phyloP scores from a whole-genome alignment of 2,797 vertebrate genomes.

The Philypnodon macrostomus region DNA sequence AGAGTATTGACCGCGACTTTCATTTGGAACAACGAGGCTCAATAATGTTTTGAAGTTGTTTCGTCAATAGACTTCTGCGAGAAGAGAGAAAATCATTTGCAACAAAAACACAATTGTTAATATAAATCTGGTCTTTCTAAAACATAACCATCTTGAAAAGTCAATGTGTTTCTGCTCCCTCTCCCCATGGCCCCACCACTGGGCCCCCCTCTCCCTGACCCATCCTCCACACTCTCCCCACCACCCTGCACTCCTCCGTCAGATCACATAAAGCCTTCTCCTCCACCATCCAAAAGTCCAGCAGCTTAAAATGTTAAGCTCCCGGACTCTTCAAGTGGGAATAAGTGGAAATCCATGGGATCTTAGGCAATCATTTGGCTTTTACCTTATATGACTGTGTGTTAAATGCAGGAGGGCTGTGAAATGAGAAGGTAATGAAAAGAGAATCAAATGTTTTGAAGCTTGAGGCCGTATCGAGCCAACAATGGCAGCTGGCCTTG shows the following conservation, averaged over 20 bases:
- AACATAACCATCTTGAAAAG: neutral
- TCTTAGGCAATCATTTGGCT: neutral
- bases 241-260: neutral
- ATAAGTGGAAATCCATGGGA: slow-evolving; percentile 3
- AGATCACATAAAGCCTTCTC: slow-evolving; percentile 8
- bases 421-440: neutral
- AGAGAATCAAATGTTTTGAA: neutral
- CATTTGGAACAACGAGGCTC: too few relatives aligned
- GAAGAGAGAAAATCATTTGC: too few relatives aligned
- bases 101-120: too few relatives aligned
- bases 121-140: too few relatives aligned
- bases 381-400: neutral
- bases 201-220: slow-evolving; percentile 1
- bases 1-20: too few relatives aligned
- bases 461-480: neutral
- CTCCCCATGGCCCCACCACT: neutral
- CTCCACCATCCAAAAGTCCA: slow-evolving; percentile 13
- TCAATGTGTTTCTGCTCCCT: neutral
- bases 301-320: slow-evolving; percentile 22
- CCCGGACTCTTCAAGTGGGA: slow-evolving; percentile 2
- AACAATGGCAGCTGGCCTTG: slow-evolving; percentile 24
- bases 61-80: too few relatives aligned
- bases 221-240: slow-evolving; percentile 4
- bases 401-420: neutral
- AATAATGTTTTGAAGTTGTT: too few relatives aligned